These are phyloP conservation scores for Melanogrammus aeglefinus DNA, from an alignment of 2,797 vertebrate genomes.

Conservation along the genomic window DNA sequence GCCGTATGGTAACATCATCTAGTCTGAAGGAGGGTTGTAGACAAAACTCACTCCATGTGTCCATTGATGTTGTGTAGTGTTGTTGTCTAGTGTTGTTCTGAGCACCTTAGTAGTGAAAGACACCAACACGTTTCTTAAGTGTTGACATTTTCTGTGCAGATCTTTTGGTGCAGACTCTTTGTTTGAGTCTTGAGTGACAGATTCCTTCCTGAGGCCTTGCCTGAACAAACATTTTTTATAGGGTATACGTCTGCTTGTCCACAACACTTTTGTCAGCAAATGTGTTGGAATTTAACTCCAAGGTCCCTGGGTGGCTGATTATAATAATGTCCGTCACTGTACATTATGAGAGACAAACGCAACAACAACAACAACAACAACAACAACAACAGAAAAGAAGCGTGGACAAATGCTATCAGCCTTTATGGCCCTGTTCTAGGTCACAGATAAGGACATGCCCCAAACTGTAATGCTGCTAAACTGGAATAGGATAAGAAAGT, in stretches of 20 bases:
- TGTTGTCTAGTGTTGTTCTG: not conserved
- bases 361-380: slow-evolving; percentile 2
- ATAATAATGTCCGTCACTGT: not conserved
- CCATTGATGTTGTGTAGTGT: not conserved
- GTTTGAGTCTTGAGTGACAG: not conserved
- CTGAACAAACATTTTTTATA: not conserved
- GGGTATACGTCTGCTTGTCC: not conserved
- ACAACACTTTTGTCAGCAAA: not conserved
- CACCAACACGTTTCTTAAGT: not conserved
- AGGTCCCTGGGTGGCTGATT: not conserved
- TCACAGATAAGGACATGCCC: slow-evolving; percentile 18
- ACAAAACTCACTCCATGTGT: too few species aligned
- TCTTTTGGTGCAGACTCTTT: not conserved
- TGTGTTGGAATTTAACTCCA: not conserved
- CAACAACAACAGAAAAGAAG: not conserved
- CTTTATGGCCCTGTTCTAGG: slow-evolving; percentile 14
- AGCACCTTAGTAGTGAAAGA: not conserved
- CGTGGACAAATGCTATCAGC: not conserved
- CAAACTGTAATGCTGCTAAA: slow-evolving; percentile 29
- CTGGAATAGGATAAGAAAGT: slow-evolving; percentile 38
- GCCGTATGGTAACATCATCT: not conserved
- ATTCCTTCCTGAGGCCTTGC: not conserved
- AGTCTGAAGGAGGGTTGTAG: not conserved
- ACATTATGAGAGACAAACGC: not conserved
- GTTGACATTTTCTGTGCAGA: not conserved